A percentile compares a stretch with the other conserved stretches of the same genome.
Evolutionary conservation across 2,888 invertebrate species (phyloP).

Genomic region (Proisotoma minuta): DNA sequence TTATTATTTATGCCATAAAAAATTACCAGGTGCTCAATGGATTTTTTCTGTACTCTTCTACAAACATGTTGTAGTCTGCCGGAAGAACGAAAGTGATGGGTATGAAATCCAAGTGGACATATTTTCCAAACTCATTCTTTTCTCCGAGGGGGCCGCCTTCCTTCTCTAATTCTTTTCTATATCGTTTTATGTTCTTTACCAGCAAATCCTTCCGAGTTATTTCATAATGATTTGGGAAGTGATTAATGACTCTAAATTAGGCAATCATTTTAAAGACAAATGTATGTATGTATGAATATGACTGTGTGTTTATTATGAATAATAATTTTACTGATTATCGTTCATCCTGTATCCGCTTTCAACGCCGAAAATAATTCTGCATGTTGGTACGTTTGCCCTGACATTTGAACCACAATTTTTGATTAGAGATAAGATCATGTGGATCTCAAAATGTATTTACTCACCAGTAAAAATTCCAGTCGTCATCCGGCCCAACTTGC

Average conservation of each 20-base stretch:
- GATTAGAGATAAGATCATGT: neutral
- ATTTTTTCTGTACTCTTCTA: slow-evolving; percentile 85
- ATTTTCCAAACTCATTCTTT: slow-evolving; percentile 67
- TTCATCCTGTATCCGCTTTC: slow-evolving; percentile 87
- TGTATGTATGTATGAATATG: neutral
- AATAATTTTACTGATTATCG: slow-evolving; percentile 71
- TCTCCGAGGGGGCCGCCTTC: slow-evolving; percentile 83
- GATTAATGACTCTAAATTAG: slow-evolving; percentile 72
- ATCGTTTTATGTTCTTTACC: slow-evolving; percentile 92
- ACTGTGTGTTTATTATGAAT: neutral
- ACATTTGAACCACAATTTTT: slow-evolving; percentile 24
- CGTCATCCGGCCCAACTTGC: slow-evolving; percentile 80
- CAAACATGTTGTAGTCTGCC: slow-evolving; percentile 94
- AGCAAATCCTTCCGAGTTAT: slow-evolving; percentile 90
- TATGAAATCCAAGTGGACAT: slow-evolving; percentile 81
- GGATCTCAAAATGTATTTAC: neutral
- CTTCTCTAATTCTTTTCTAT: slow-evolving; percentile 84
- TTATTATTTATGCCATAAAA: slow-evolving; percentile 7
- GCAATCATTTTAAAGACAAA: slow-evolving; percentile 1
- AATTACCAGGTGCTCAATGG: slow-evolving; percentile 86
- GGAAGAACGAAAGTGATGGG: slow-evolving; percentile 91
- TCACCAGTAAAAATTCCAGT: slow-evolving; percentile 92
- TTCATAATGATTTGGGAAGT: slow-evolving; percentile 94
- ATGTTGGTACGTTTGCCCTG: slow-evolving; percentile 84
- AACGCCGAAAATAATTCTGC: slow-evolving; percentile 82